Base-by-base conservation (phyloP, 1,140 invertebrate species). In the Luehdorfia chinensis region DNA sequence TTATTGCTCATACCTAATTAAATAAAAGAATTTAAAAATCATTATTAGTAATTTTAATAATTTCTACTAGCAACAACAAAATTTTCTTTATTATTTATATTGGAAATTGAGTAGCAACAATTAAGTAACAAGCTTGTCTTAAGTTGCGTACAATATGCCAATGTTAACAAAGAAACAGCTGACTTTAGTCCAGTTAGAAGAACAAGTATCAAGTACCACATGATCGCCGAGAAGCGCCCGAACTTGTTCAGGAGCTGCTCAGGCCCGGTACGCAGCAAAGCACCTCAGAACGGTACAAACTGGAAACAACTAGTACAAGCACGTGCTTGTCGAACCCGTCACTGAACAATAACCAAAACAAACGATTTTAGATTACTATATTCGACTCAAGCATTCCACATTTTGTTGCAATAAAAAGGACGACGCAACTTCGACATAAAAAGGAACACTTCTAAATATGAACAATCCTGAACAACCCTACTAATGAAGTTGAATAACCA, bases 201-300 rank as follows among this genome's bases (percentile, higher is more conserved):
- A 85, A 83, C 81, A 60, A 68, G 81, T 84, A 79, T 78, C 66
- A 67, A 79, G 77, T 75, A 75, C 71, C 81, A 85, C 76, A 76
- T 81, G 76, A 80, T 69, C 66, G 71, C 53, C 71, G 71, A 73
- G 74, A 76, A 78, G 74, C 71, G 78, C 57, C 72, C 70, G 72
- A 84, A 85, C 81, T 81, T 58, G 81, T 85, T 84, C 74, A 75
- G 71, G 70, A 76, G 67, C 70, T 56, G 69, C 74, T 63, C 70
- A 67, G 68, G 58, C 46, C 55, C 48, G 59, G 55, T 53, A 48
- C 51, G 58, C 56, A 62, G 65, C 64, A 50, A 52, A 65, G 49
- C 76, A 75, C 73, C 70, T 68, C 66, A 59, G 43, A 75, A 83
- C 81, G 81, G 78, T 75, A 80, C 62, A 81, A 85, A 84, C 81